Conservation (phyloP, 2,113 vertebrate species). For the Thermophis baileyi region DNA sequence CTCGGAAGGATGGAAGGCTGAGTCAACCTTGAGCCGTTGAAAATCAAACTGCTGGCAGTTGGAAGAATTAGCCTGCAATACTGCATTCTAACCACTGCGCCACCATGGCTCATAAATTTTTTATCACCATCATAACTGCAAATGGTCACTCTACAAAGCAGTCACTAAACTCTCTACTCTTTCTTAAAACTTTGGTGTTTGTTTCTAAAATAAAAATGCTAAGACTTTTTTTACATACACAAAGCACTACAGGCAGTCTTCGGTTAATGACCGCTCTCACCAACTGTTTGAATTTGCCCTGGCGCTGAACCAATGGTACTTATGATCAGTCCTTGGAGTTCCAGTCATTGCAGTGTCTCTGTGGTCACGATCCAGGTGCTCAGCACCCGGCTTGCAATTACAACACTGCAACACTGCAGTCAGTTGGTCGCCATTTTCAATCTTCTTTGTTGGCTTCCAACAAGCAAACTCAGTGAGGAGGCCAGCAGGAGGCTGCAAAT, state of each 20-base stretch:
- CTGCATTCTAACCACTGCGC: no score
- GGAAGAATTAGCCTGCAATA: no score
- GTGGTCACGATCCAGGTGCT: neutral
- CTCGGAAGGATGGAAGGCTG: no score
- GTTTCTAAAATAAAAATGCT: neutral
- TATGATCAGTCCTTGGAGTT: neutral
- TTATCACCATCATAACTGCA: no score
- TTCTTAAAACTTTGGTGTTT: neutral
- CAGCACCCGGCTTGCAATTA: neutral
- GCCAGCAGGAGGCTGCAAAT: neutral
- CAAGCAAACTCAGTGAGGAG: neutral
- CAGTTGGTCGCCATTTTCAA: neutral
- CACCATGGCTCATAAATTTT: no score
- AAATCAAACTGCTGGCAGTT: no score
- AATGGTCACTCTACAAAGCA: neutral
- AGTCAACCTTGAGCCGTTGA: no score
- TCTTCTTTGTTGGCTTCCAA: neutral
- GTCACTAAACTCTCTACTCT: neutral
- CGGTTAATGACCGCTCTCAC: neutral
- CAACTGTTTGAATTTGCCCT: neutral
- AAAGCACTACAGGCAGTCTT: neutral
- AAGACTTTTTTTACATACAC: neutral
- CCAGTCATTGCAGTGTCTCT: neutral
- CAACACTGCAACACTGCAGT: neutral
- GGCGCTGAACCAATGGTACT: neutral